These are phyloP conservation scores for Drosophila acutilabella DNA, from an alignment of 2,888 invertebrate genomes.

Conservation along the genomic window DNA sequence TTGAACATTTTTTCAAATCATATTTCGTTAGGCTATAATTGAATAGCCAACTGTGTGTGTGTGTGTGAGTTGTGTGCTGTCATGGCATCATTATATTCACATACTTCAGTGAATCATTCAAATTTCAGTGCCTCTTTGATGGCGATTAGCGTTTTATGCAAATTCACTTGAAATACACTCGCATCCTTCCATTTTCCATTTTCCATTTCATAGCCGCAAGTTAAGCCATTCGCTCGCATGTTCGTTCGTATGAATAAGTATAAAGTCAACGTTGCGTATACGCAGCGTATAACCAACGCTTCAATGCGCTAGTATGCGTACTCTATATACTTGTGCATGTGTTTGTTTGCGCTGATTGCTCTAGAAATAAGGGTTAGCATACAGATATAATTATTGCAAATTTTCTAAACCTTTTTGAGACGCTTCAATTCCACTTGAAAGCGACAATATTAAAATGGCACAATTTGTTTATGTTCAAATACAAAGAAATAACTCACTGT, in stretches of 20 bases:
- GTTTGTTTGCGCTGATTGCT: not conserved
- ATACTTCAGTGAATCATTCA: conserved; percentile 33
- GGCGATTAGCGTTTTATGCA: conserved; percentile 56
- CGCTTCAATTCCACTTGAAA: not conserved
- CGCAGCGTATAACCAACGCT: conserved; percentile 46
- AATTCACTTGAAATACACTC: conserved; percentile 49
- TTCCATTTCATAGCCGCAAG: conserved; percentile 2
- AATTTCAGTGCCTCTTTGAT: conserved; percentile 34
- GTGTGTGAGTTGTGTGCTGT: not conserved
- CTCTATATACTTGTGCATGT: not conserved
- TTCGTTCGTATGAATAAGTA: conserved; percentile 29
- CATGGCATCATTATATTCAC: conserved; percentile 58
- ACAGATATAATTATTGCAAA: conserved; percentile 10
- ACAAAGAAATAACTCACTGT: too few species aligned
- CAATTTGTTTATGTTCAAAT: not conserved
- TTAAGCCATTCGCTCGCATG: conserved; percentile 2
- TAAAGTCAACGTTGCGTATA: conserved; percentile 45
- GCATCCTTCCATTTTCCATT: not conserved
- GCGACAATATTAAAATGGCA: not conserved
- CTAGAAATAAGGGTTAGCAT: conserved; percentile 7
- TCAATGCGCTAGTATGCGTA: not conserved
- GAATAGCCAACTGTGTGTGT: conserved; percentile 29
- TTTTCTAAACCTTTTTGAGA: not conserved
- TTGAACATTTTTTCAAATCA: not conserved
- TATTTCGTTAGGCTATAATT: not conserved